Evolutionary conservation across 2,888 invertebrate genomes (phyloP), one percentile per base, ranked within the genome.

Genomic region (Galerucella pusilla): DNA sequence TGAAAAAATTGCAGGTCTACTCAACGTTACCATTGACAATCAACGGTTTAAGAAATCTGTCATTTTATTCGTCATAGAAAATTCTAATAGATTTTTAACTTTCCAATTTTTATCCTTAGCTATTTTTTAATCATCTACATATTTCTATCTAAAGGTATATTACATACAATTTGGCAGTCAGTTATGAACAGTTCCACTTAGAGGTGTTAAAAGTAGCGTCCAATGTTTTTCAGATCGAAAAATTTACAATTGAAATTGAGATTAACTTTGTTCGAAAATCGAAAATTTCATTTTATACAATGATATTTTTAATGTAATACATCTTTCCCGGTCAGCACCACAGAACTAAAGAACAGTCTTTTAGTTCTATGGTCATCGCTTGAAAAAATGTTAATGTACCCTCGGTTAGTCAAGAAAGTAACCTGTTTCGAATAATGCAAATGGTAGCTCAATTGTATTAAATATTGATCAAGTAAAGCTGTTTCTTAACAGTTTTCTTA

Each of bases 131-230:
- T 35, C 35, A 54, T 57, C 61, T 70, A 28, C 28, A 28, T 28
- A 72, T 68, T 54, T 66, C 69, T 74, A 75, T 72, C 70, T 74
- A 76, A 72, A 78, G 68, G 74, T 74, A 74, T 75, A 60, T 28
- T 81, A 80, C 78, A 81, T 80, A 80, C 76, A 80, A 81, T 81
- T 76, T 82, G 82, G 82, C 83, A 83, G 82, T 83, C 80, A 81
- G 77, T 64, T 64, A 80, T 79, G 79, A 79, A 80, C 76, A 75
- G 74, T 80, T 79, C 79, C 78, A 80, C 59, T 52, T n/a, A 72
- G 66, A 72, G 65, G 71, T 66, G 52, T 70, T 16, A 28, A 12
- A 7, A 14, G 6, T 66, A 59, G 65, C 65, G 71, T 71, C 71
- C 57, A 71, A 77, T 76, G 68, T 71, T 74, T 71, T 79, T 35